A percentile compares a stretch with the other conserved stretches of the same genome.
phyloP scores from a whole-genome alignment of 2,888 invertebrate species.

The Ptychoptera contaminata region DNA sequence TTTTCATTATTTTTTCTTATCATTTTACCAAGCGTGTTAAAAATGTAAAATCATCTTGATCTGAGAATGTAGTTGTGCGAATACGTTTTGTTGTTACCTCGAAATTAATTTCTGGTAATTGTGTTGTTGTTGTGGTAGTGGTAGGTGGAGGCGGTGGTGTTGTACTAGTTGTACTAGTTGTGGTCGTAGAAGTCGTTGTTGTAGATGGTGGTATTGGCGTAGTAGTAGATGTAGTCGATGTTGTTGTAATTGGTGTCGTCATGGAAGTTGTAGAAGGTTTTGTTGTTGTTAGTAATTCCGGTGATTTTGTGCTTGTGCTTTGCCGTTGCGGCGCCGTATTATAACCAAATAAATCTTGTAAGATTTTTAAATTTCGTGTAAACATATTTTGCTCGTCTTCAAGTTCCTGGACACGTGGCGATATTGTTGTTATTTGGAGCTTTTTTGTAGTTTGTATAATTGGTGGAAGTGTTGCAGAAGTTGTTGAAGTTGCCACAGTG shows the following conservation, averaged over 20 bases:
- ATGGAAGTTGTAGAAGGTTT: slow-evolving; percentile 11
- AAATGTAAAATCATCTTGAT: slow-evolving; percentile 40
- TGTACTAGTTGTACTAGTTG: slow-evolving; percentile 19
- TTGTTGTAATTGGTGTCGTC: slow-evolving; percentile 1
- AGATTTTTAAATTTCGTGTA: too few relatives aligned
- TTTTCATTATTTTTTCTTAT: background rate
- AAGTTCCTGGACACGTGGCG: background rate
- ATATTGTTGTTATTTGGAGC: background rate
- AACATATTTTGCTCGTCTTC: too few relatives aligned
- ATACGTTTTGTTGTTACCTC: slow-evolving; percentile 23
- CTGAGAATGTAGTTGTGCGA: slow-evolving; percentile 28
- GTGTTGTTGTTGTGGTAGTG: slow-evolving; percentile 27
- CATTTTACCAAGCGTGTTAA: slow-evolving; percentile 38
- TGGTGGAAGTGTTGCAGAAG: background rate
- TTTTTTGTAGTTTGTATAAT: slow-evolving; percentile 3
- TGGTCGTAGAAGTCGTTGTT: slow-evolving; percentile 19
- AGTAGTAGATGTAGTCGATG: slow-evolving; percentile 11
- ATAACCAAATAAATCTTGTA: too few relatives aligned
- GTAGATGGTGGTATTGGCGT: slow-evolving; percentile 14
- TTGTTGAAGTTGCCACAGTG: slow-evolving; percentile 17
- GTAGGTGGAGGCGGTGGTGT: slow-evolving; percentile 28
- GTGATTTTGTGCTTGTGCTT: slow-evolving; percentile 2
- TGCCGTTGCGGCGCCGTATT: slow-evolving; percentile 1
- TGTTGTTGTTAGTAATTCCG: slow-evolving; percentile 11
- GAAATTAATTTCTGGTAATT: background rate